Conservation (phyloP, 1,140 invertebrate genomes). For the Aphis gossypii region DNA sequence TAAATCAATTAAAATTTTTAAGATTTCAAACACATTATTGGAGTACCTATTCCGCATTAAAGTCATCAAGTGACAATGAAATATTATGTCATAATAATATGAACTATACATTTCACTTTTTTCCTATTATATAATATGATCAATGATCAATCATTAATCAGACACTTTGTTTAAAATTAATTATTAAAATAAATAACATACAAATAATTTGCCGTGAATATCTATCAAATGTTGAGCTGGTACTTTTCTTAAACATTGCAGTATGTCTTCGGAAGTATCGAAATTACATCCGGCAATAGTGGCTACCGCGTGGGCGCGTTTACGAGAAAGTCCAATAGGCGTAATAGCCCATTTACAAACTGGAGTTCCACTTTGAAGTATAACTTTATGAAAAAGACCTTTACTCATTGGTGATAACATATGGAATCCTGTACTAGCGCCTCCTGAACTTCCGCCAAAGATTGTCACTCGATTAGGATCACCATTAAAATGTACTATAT, state of each 20-base stretch:
- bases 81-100: too few relatives aligned
- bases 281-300: conserved; percentile 24
- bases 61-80: too few relatives aligned
- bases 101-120: background rate
- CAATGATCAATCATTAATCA: background rate
- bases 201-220: background rate
- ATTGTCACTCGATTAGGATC: conserved; percentile 61
- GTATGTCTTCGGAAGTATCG: background rate
- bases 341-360: background rate
- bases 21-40: too few relatives aligned
- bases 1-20: too few relatives aligned
- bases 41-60: too few relatives aligned
- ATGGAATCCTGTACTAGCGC: conserved; percentile 59
- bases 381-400: conserved; percentile 59
- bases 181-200: conserved; percentile 6
- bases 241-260: background rate
- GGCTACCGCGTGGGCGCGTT: background rate
- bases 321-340: background rate
- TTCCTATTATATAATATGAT: background rate
- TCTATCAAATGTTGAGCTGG: background rate
- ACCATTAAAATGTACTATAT: conserved; percentile 65
- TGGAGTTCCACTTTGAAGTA: conserved; percentile 55
- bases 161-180: background rate
- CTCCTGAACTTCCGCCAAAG: conserved; percentile 61
- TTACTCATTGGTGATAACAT: conserved; percentile 58